Conservation (phyloP, 2,888 invertebrate species). For the Galeopsomyia nigrocyanea region DNA sequence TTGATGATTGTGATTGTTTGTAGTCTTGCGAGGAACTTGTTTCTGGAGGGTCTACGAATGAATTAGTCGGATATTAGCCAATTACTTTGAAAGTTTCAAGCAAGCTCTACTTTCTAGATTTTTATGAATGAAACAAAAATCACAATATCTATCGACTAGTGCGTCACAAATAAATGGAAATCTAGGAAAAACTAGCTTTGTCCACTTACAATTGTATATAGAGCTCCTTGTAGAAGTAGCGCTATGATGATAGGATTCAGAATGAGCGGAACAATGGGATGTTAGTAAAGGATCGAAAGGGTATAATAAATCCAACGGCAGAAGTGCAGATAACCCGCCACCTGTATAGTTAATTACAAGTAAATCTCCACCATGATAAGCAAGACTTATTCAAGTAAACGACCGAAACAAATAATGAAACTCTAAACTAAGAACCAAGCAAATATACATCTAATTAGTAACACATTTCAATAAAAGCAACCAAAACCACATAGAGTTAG, state of each 20-base stretch:
- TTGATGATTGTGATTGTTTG: constrained; percentile 47
- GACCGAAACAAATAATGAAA: constrained; percentile 10
- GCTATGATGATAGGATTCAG: constrained; percentile 68
- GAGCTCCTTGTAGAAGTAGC: constrained; percentile 66
- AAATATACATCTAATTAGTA: constrained; percentile 1
- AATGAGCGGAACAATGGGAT: constrained; percentile 66
- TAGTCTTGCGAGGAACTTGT: constrained; percentile 51
- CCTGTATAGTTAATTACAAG: constrained; percentile 55
- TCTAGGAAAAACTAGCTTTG: constrained; percentile 54
- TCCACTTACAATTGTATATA: constrained; percentile 66
- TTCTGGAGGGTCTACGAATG: constrained; percentile 37
- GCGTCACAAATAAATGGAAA: not conserved
- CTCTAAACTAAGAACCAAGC: not conserved
- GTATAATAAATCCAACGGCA: constrained; percentile 66
- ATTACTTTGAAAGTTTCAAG: not conserved
- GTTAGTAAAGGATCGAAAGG: constrained; percentile 68
- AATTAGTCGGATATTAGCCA: not conserved
- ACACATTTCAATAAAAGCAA: not conserved
- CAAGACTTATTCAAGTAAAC: constrained; percentile 11
- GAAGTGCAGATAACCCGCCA: constrained; percentile 67
- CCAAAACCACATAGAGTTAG: constrained; percentile 16
- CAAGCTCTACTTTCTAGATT: no score
- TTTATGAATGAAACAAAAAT: not conserved
- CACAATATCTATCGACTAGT: no score
- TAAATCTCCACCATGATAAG: constrained; percentile 32